Conservation (phyloP, 2,113 vertebrate genomes). For the Catharus minimus region DNA sequence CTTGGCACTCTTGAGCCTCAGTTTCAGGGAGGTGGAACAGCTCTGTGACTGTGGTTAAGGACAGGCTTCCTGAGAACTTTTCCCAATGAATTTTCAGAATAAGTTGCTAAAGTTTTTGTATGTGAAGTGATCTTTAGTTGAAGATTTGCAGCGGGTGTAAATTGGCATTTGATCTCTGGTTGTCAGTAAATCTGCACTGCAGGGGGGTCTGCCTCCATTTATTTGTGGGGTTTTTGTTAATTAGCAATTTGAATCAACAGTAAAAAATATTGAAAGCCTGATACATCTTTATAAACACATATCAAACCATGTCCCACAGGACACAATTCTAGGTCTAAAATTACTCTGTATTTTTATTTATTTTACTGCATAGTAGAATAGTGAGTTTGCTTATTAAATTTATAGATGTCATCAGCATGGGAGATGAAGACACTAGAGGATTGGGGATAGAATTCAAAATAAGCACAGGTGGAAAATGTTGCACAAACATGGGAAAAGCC, state of each 20-base stretch:
- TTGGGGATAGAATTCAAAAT: neutral
- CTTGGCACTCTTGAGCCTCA: neutral
- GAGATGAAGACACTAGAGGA: neutral
- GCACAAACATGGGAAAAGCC: neutral
- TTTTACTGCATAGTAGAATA: neutral
- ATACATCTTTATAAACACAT: neutral
- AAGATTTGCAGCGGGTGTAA: neutral
- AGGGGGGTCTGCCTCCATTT: neutral
- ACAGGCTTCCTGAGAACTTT: neutral
- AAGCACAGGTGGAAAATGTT: neutral
- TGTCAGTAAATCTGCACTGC: neutral
- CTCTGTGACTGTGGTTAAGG: neutral
- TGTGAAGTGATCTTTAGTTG: neutral
- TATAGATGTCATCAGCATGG: neutral
- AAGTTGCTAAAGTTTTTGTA: neutral
- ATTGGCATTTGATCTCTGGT: neutral
- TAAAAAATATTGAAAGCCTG: neutral
- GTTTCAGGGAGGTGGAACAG: neutral
- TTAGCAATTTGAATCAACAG: neutral
- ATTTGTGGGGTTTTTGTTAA: neutral
- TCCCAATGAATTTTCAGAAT: neutral
- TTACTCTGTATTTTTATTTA: neutral
- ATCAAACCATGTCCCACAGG: neutral
- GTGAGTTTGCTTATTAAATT: neutral
- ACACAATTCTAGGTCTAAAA: neutral